Base-by-base conservation (phyloP, 1,140 invertebrate genomes). In the Drosophila willistoni region DNA sequence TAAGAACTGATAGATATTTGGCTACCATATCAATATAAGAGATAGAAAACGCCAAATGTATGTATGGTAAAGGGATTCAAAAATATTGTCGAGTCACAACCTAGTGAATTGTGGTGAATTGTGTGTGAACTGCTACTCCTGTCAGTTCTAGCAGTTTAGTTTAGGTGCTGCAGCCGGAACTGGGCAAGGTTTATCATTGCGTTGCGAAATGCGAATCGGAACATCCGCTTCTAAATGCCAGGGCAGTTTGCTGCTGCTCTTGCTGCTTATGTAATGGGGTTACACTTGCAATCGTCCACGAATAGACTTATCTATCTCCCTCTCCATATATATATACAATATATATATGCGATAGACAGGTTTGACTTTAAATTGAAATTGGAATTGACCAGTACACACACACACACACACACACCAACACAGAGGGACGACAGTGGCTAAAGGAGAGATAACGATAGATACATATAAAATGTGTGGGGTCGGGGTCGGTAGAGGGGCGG, bases 181-280 rank as follows among this genome's bases (percentile, higher is more conserved):
- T 75, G 66, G 67, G 56, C 68, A 70, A 80, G 77, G 17, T 89
- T 87, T 87, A 87, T 87, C 84, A 87, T 74, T 87, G 84, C 77
- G 81, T 78, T 89, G 81, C 84, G 68, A 84, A 87, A 87, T 89
- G 84, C 74, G 84, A 87, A 89, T 84, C 84, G 84, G 84, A 87
- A 87, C 84, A 87, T 87, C 84, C 84, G 84, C 67, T 87, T 87
- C 67, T 87, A 87, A 87, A 87, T 87, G 84, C 84, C 84, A 84
- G 71, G 81, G 36, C 36, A 39, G 36, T 39, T 39, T 76, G 59
- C 64, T 73, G 66, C 75, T 77, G 36, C 77, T 76, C 55, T 59
- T 73, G 71, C 47, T 29, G 68, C 75, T 77, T 77, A 77, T 70
- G 72, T 71, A 77, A 74, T 59, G 56, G 56, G 56, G 56, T 59